These are phyloP conservation scores for Rhizomys pruinosus DNA, from an alignment of 2,113 vertebrate genomes.

Conservation along the genomic window DNA sequence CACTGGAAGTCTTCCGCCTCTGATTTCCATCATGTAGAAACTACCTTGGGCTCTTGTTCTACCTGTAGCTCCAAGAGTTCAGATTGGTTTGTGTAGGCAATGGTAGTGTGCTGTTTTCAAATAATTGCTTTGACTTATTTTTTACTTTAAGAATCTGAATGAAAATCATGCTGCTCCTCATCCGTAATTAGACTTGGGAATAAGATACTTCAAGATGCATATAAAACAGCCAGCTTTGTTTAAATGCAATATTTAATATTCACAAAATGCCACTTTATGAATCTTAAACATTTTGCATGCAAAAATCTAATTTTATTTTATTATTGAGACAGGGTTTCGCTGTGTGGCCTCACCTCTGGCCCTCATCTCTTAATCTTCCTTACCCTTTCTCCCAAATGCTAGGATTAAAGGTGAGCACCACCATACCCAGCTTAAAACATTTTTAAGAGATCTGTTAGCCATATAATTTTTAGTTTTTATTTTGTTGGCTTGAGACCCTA, in stretches of 20 bases:
- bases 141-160: slow-evolving; percentile 5
- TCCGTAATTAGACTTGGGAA: not conserved
- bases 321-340: not conserved
- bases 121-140: not conserved
- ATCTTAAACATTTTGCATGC: slow-evolving; percentile 11
- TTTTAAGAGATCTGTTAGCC: not conserved
- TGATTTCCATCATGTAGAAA: not conserved
- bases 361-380: not conserved
- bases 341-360: too few relatives aligned
- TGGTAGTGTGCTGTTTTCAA: not conserved
- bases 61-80: not conserved
- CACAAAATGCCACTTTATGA: not conserved
- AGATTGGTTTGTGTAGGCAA: not conserved
- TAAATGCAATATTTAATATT: slow-evolving; percentile 42
- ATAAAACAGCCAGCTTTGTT: not conserved
- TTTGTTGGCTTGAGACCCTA: not conserved
- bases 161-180: not conserved
- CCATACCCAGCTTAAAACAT: not conserved
- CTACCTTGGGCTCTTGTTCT: not conserved
- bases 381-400: not conserved
- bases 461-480: not conserved
- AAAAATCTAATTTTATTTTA: not conserved
- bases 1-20: not conserved
- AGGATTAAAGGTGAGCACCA: not conserved
- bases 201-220: not conserved